Evolutionary conservation across 2,888 invertebrate species (phyloP).

Genomic region (Heterodera filipjevi): DNA sequence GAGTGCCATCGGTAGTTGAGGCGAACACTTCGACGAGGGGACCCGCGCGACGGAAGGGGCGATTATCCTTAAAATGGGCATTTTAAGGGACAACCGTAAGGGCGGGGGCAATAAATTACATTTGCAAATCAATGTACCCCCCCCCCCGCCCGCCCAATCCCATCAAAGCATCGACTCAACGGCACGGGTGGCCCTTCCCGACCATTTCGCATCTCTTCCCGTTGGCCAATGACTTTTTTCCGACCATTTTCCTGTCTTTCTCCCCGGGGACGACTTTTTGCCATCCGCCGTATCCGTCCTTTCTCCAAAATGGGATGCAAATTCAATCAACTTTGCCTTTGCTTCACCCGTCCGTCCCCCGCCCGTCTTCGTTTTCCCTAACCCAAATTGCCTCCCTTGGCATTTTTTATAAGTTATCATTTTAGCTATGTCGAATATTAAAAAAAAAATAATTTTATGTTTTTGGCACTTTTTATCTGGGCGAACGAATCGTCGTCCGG

Average conservation of each 20-base stretch:
- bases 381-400: not conserved
- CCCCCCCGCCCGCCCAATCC: too few species aligned
- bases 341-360: not conserved
- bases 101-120: not conserved
- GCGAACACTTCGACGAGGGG: conserved; percentile 21
- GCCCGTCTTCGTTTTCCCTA: not conserved
- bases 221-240: not conserved
- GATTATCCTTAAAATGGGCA: conserved; percentile 1
- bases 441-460: too few species aligned
- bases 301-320: not conserved
- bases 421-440: too few species aligned
- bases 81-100: not conserved
- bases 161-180: too few species aligned
- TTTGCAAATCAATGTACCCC: not conserved
- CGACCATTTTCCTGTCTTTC: not conserved
- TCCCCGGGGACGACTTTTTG: not conserved
- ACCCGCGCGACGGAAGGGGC: conserved; percentile 5
- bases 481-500: too few species aligned
- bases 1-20: not conserved
- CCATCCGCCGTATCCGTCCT: not conserved
- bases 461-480: too few species aligned
- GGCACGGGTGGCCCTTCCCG: not conserved
- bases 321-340: not conserved
- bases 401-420: too few species aligned
- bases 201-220: not conserved